phyloP scores from a whole-genome alignment of 2,797 vertebrate genomes.

The Carduelis carduelis region DNA sequence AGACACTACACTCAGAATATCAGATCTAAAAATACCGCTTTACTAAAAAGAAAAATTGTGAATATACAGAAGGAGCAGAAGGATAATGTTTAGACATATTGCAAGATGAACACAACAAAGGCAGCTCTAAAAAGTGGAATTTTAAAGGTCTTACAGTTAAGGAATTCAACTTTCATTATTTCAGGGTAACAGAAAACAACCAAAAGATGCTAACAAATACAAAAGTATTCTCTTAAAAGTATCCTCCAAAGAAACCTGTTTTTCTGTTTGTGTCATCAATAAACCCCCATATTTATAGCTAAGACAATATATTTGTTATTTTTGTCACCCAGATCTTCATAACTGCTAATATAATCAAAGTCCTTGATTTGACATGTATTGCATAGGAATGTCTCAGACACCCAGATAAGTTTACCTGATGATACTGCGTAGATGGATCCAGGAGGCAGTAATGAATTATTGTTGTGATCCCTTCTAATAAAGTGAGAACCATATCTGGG shows the following conservation, averaged over 20 bases:
- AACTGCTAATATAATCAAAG: not conserved
- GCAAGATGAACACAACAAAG: not conserved
- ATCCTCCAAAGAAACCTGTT: not conserved
- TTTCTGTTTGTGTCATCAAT: not conserved
- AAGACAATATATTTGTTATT: not conserved
- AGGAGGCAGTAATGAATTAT: slow-evolving; percentile 98
- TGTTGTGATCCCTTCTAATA: slow-evolving; percentile 94
- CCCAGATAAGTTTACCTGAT: slow-evolving; percentile 84
- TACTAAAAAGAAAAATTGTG: not conserved
- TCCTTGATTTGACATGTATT: not conserved
- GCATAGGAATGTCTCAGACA: not conserved
- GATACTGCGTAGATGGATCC: slow-evolving; percentile 94
- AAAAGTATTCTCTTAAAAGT: not conserved
- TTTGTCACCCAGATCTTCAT: not conserved
- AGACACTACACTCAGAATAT: not conserved
- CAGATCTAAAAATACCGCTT: not conserved
- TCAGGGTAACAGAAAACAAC: not conserved
- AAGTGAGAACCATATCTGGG: slow-evolving; percentile 94
- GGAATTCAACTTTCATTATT: not conserved
- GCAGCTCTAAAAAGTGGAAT: not conserved
- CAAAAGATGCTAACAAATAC: not conserved
- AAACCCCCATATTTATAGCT: not conserved
- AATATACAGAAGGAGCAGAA: not conserved
- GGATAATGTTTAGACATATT: not conserved
- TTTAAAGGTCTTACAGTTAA: not conserved